Evolutionary conservation across 2,797 vertebrate genomes (phyloP), one percentile per base, ranked within the genome.

Genomic region (Okamejei kenojei): DNA sequence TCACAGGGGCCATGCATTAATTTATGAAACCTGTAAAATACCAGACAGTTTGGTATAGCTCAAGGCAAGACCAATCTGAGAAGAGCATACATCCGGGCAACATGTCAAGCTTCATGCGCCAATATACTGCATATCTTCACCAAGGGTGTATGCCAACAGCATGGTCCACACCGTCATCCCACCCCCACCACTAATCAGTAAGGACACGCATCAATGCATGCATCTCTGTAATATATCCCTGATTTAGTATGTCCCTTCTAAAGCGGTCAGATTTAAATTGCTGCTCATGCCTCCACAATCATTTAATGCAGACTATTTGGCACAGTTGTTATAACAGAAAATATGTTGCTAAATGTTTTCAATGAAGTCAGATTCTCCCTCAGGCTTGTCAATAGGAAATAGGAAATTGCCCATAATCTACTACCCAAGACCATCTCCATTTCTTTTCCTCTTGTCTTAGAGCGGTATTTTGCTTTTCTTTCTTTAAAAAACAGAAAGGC

Each of bases 351-450:
- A 35, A 68, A 68, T 88, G n/a, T 32, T 88, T 88, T 19, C n/a
- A 88, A 23, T 68, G 63, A 88, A 88, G 61, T 68, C 84, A 8
- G 82, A 86, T 86, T 86, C 82, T 86, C 82, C 82, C 82, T 86
- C 82, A 86, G 82, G 82, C 82, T 65, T 17, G 82, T 61, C 32
- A 29, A 63, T 86, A 63, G 82, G 82, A 63, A 86, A 65, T 86
- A 86, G 82, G 54, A 86, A 86, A 86, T 61, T 86, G 82, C 61
- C 29, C 13, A 63, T 86, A 65, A 65, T 86, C 63, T 86, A 86
- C 82, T 63, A 86, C 61, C 11, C 82, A 86, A 15, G 26, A 58
- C 82, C 32, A 86, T 65, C 29, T 86, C 45, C 38, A 54, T 82
- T 58, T 29, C 9, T 58, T 9, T 1, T 17, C 29, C 61, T 29